These are phyloP conservation scores for Yponomeuta sedellus DNA, from an alignment of 2,888 invertebrate species.

Conservation along the genomic window DNA sequence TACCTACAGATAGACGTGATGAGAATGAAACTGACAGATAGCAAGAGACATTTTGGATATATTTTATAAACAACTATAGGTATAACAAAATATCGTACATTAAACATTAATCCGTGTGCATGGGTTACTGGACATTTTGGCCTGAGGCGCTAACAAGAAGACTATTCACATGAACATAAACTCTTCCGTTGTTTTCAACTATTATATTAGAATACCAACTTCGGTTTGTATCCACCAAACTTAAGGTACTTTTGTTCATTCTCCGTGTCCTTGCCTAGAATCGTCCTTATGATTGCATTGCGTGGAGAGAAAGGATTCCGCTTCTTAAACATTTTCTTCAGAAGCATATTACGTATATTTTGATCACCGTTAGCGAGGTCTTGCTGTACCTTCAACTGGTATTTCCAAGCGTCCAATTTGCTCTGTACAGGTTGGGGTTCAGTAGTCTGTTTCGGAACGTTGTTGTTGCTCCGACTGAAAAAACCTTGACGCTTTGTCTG, in stretches of 20 bases:
- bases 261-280: constrained; percentile 38
- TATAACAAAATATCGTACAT: too few relatives aligned
- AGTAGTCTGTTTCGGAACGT: constrained; percentile 35
- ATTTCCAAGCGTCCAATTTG: constrained; percentile 32
- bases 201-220: constrained; percentile 23
- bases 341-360: constrained; percentile 50
- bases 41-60: too few relatives aligned
- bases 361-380: constrained; percentile 45
- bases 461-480: constrained; percentile 43
- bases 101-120: too few relatives aligned
- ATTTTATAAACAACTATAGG: too few relatives aligned
- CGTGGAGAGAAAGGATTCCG: constrained; percentile 60
- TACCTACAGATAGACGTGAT: too few relatives aligned
- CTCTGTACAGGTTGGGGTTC: constrained; percentile 32
- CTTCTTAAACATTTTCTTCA: constrained; percentile 57
- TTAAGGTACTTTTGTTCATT: constrained; percentile 28
- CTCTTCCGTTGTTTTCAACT: background rate
- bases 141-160: background rate
- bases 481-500: constrained; percentile 29
- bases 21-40: too few relatives aligned
- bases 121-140: too few relatives aligned
- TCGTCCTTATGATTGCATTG: constrained; percentile 50
- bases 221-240: constrained; percentile 43
- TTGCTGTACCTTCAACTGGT: constrained; percentile 33
- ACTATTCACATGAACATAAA: background rate